phyloP scores from a whole-genome alignment of 2,797 vertebrate species.

The Phalloptychus januarius region DNA sequence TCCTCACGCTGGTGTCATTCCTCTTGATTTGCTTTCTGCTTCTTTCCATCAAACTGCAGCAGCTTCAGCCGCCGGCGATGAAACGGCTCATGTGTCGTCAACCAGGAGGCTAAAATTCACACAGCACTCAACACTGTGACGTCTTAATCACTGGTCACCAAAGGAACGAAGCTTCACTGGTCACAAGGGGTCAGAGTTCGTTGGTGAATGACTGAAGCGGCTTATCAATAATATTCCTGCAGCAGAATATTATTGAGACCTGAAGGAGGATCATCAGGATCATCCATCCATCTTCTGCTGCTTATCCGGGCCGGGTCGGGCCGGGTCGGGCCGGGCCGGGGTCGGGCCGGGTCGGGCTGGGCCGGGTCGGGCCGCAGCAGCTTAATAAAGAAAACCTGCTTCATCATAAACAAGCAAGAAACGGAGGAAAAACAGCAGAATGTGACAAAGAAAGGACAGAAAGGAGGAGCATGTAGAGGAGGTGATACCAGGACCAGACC shows the following conservation, averaged over 20 bases:
- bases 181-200: not conserved
- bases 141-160: constrained; percentile 16
- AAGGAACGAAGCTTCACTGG: not conserved
- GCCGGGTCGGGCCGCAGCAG: too few relatives aligned
- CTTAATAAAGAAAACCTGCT: too few relatives aligned
- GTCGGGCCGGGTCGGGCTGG: too few relatives aligned
- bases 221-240: not conserved
- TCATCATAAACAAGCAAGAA: not conserved
- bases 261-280: not conserved
- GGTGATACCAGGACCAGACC: too few relatives aligned
- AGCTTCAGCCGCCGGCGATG: constrained; percentile 60
- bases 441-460: not conserved
- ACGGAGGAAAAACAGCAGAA: not conserved
- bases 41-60: constrained; percentile 59
- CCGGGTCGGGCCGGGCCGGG: too few relatives aligned
- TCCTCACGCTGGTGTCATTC: constrained; percentile 67
- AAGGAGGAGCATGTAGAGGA: too few relatives aligned
- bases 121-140: constrained; percentile 16
- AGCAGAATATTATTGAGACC: too few relatives aligned
- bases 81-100: constrained; percentile 53
- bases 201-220: not conserved
- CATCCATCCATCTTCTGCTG: too few relatives aligned
- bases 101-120: constrained; percentile 32
- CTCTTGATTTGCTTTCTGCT: constrained; percentile 33
- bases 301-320: too few relatives aligned